phyloP scores from a whole-genome alignment of 2,888 invertebrate genomes.

The Drosophila mercatorum region DNA sequence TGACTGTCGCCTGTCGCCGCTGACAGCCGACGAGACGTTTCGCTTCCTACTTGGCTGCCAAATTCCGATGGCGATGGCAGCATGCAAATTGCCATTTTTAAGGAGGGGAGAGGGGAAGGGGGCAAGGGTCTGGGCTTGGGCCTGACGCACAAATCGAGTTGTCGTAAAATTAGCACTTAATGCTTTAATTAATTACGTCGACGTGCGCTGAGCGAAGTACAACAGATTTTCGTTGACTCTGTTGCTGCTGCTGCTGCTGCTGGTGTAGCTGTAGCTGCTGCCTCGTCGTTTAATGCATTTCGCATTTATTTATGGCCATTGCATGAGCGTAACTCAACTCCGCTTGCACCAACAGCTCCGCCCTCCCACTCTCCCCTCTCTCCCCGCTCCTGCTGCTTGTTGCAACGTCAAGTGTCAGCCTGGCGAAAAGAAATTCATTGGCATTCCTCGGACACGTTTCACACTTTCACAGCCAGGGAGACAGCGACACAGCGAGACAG shows the following conservation, averaged over 20 bases:
- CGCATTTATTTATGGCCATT: conserved; percentile 78
- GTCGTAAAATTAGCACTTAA: conserved; percentile 81
- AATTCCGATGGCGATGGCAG: conserved; percentile 75
- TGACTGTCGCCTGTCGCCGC: conserved; percentile 62
- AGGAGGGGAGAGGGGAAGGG: conserved; percentile 13
- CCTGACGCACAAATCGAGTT: conserved; percentile 79
- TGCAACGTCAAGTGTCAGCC: conserved; percentile 77
- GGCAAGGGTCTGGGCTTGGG: conserved; percentile 12
- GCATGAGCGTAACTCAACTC: conserved; percentile 77
- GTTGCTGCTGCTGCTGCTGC: conserved; percentile 40
- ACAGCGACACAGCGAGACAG: conserved; percentile 2
- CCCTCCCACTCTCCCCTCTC: background rate
- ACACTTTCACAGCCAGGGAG: conserved; percentile 64
- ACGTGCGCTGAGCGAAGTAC: conserved; percentile 65
- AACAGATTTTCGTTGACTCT: conserved; percentile 36
- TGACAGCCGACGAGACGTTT: conserved; percentile 61
- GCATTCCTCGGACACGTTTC: conserved; percentile 76
- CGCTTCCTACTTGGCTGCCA: conserved; percentile 69
- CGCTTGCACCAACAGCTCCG: conserved; percentile 16
- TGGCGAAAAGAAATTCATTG: conserved; percentile 68
- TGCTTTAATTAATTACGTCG: conserved; percentile 80
- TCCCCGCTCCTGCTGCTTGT: conserved; percentile 20
- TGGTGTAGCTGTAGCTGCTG: conserved; percentile 33
- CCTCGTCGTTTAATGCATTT: conserved; percentile 74
- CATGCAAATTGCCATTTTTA: conserved; percentile 71